phyloP scores from a whole-genome alignment of 1,140 invertebrate species.

The Drosophila orena region DNA sequence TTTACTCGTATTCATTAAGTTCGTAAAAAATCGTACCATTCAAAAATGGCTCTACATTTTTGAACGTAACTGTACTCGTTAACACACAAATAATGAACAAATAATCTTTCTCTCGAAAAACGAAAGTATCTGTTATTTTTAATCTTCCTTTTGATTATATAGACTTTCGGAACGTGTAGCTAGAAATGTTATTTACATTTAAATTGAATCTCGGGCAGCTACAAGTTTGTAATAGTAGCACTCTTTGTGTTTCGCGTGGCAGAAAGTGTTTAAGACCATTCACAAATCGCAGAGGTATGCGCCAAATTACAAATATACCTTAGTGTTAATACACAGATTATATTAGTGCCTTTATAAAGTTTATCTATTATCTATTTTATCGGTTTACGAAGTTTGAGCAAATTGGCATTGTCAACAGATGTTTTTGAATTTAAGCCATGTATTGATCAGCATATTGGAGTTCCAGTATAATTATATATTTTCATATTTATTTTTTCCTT shows the following conservation, averaged over 20 bases:
- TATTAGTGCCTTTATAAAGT: not conserved
- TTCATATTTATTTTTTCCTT: too few species aligned
- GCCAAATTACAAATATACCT: not conserved
- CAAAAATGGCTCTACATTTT: too few species aligned
- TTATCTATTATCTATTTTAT: too few species aligned
- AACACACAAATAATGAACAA: not conserved
- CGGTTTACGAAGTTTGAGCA: too few species aligned
- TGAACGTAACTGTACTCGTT: not conserved
- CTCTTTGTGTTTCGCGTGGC: not conserved
- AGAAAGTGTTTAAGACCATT: not conserved
- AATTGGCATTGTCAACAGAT: slow-evolving; percentile 87
- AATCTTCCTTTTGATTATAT: too few species aligned
- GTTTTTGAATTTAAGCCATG: not conserved
- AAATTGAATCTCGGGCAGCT: not conserved
- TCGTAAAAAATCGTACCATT: too few species aligned
- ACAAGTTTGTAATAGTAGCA: not conserved
- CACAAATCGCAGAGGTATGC: not conserved
- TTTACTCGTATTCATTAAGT: too few species aligned
- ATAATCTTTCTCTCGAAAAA: too few species aligned
- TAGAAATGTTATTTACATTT: too few species aligned
- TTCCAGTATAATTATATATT: too few species aligned
- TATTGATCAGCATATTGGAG: not conserved
- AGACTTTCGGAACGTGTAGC: too few species aligned
- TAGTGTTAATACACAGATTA: not conserved
- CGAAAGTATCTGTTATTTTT: too few species aligned